Evolutionary conservation across 2,113 vertebrate genomes (phyloP).

Genomic region (Charina bottae): DNA sequence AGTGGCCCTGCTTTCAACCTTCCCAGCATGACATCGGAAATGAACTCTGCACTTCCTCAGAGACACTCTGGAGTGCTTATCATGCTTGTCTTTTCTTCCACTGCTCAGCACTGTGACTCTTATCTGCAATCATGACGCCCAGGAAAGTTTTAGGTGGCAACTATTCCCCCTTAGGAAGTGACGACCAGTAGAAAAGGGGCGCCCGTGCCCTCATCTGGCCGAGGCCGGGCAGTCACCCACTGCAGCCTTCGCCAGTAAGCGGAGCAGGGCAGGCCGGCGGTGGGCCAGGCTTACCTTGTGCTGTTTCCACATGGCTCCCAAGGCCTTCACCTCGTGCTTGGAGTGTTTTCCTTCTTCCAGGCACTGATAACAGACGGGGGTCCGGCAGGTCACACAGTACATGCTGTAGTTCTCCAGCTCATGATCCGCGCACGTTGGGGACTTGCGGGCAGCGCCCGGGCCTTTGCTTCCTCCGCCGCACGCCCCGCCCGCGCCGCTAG

Average conservation of each 20-base stretch:
- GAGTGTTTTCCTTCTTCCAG: constrained; percentile 89
- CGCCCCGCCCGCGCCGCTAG: background rate
- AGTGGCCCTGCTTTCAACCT: background rate
- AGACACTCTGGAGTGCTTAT: background rate
- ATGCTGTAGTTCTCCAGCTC: constrained; percentile 94
- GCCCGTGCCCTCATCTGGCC: background rate
- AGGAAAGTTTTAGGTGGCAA: too few species aligned
- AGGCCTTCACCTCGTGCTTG: constrained; percentile 89
- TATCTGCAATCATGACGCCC: background rate
- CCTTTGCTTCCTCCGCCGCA: constrained; percentile 8
- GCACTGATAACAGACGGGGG: constrained; percentile 90
- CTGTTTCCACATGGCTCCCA: constrained; percentile 93
- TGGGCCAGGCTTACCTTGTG: constrained; percentile 86
- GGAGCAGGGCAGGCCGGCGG: too few species aligned
- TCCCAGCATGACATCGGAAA: background rate
- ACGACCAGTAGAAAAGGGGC: background rate
- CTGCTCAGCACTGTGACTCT: background rate
- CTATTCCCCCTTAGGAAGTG: background rate
- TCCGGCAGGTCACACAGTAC: constrained; percentile 89
- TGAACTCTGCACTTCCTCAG: background rate
- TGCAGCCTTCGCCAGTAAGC: too few species aligned
- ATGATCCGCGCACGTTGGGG: constrained; percentile 88
- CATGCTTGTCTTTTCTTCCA: background rate
- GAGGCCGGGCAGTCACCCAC: background rate
- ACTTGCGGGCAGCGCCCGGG: constrained; percentile 72